Base-by-base conservation (phyloP, 2,113 vertebrate genomes). In the Gorsachius goisagi region DNA sequence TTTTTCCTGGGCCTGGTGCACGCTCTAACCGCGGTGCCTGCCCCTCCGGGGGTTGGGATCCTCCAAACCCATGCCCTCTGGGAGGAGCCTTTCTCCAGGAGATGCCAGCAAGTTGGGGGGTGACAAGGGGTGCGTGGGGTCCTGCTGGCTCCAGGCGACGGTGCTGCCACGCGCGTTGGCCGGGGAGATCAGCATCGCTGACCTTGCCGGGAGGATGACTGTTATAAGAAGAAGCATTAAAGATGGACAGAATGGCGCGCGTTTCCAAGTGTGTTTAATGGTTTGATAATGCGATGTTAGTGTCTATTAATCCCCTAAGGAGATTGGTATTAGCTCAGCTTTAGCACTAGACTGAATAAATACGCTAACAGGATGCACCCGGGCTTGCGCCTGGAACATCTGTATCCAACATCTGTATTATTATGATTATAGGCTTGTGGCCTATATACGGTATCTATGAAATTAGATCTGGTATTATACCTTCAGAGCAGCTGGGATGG, bases 281-380 rank as follows among this genome's bases (percentile, higher is more conserved):
- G 96, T 97, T 97, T 95, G 95, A 93, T 98, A 97, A 98, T 98
- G 95, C 95, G 84, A 88, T 30, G 76, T 97, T 98, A 96, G 97
- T 97, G 89, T 97, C 88, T 96, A 85, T 98, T 98, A 98, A 98
- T 98, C 97, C 97, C 96, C 96, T 97, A 97, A 98, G 97, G 97
- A 98, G 97, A 97, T 90, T 94, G 96, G 97, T 96, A 97, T 98
- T 98, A 98, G 94, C 97, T 98, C 96, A 86, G 98, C 97, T 98
- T 98, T 97, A 97, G 97, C 95, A 91, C 94, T 47, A 88, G 85
- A 75, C 96, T 93, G 96, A 97, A 97, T 95, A 97, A 97, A 97
- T 96, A 95, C 67, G 2, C 86, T 97, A 97, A 98, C 97, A 94
- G 96, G 95, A 97, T 97, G 93, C 73, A 23, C 21, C 85, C 64